A percentile compares a stretch with the other conserved stretches of the same genome.
Evolutionary conservation across 2,888 invertebrate species (phyloP).

Genomic region (Aplocera efformata): DNA sequence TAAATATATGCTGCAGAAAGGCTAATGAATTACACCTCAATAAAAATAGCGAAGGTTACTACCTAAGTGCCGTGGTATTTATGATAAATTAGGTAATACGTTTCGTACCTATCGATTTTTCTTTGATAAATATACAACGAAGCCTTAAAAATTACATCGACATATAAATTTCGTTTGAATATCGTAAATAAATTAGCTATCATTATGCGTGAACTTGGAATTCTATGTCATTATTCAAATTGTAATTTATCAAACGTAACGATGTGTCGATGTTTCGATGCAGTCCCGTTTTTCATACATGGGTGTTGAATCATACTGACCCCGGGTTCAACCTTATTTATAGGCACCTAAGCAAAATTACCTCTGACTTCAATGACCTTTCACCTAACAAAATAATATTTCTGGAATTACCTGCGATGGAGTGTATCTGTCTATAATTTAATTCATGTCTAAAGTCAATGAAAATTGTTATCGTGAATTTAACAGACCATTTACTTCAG

Average conservation of each 20-base stretch:
- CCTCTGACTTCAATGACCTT: constrained; percentile 31
- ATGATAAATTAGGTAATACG: too few species aligned
- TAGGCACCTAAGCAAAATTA: constrained; percentile 28
- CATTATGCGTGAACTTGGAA: not conserved
- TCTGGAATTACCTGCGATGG: constrained; percentile 32
- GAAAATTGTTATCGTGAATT: too few species aligned
- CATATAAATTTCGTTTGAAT: too few species aligned
- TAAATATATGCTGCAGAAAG: too few species aligned
- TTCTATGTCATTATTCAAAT: constrained; percentile 15
- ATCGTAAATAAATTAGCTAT: too few species aligned
- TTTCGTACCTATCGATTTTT: too few species aligned
- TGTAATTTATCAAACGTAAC: constrained; percentile 31
- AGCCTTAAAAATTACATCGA: too few species aligned
- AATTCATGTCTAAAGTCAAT: constrained; percentile 6
- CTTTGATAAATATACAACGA: too few species aligned
- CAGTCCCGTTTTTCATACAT: constrained; percentile 43
- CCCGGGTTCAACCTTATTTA: constrained; percentile 52
- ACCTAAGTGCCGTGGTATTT: too few species aligned
- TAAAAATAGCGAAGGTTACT: too few species aligned
- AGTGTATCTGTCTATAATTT: constrained; percentile 29
- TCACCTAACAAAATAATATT: constrained; percentile 36
- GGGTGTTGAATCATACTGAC: constrained; percentile 47
- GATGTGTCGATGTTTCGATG: constrained; percentile 24
- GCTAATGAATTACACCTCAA: too few species aligned
- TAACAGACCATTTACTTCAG: too few species aligned